phyloP scores from a whole-genome alignment of 2,113 vertebrate genomes.

The Haemorhous mexicanus region DNA sequence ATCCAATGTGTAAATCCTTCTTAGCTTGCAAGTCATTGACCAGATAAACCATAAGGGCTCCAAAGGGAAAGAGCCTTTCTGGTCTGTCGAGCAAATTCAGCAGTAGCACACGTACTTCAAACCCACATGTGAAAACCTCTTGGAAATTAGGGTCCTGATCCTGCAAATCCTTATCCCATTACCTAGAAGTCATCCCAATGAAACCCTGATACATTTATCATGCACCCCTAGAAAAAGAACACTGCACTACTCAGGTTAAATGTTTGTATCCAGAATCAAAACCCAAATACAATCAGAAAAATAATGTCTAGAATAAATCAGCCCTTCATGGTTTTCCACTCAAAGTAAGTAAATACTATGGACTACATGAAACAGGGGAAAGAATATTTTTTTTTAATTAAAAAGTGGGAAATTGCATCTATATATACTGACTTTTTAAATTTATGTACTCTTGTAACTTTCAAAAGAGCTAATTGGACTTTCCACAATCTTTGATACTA shows the following conservation, averaged over 20 bases:
- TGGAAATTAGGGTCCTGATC: slow-evolving; percentile 35
- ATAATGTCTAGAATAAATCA: neutral
- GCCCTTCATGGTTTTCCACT: neutral
- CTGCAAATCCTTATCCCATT: neutral
- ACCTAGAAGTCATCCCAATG: neutral
- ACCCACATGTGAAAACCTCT: slow-evolving; percentile 10
- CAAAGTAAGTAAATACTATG: neutral
- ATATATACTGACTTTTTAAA: neutral
- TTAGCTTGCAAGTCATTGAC: slow-evolving; percentile 48
- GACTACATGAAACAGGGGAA: neutral
- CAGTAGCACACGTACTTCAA: slow-evolving; percentile 21
- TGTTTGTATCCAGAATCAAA: neutral
- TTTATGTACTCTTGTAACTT: neutral
- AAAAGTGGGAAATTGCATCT: neutral
- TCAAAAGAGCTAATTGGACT: neutral
- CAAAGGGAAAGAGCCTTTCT: slow-evolving; percentile 46
- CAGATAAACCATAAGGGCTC: slow-evolving; percentile 57
- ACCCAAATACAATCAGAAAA: neutral
- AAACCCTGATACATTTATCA: neutral
- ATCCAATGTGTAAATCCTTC: slow-evolving; percentile 55
- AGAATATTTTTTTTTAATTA: neutral
- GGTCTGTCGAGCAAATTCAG: slow-evolving; percentile 36
- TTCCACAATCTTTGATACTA: neutral
- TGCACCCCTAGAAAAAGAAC: neutral
- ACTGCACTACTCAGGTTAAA: neutral